These are phyloP conservation scores for Epinotia bilunana DNA, from an alignment of 2,888 invertebrate species.

Conservation along the genomic window DNA sequence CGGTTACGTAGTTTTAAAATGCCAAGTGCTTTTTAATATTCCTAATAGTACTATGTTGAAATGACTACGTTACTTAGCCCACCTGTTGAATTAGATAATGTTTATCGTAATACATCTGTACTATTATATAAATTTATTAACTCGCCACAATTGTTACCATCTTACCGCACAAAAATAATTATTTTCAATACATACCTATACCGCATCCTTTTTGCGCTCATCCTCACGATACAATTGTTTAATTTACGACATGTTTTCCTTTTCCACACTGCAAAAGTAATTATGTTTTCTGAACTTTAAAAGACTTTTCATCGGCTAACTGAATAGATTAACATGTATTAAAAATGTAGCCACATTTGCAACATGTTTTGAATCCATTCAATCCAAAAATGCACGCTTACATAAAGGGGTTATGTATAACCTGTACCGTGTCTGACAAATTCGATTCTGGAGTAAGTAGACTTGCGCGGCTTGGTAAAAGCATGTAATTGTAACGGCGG, in stretches of 20 bases:
- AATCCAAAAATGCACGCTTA: background rate
- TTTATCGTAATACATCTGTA: no score
- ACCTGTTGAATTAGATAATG: no score
- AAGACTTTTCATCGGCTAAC: background rate
- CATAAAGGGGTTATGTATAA: constrained; percentile 44
- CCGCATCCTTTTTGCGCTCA: background rate
- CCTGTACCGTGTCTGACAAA: constrained; percentile 49
- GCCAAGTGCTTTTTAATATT: no score
- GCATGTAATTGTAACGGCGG: constrained; percentile 75
- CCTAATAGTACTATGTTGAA: no score
- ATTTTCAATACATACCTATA: no score
- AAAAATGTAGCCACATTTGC: constrained; percentile 9
- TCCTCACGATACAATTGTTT: background rate
- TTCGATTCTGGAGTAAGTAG: constrained; percentile 61
- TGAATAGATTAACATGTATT: constrained; percentile 2
- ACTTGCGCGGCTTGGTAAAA: constrained; percentile 68
- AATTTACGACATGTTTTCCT: background rate
- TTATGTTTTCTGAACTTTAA: constrained; percentile 1
- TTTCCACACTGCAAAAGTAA: background rate
- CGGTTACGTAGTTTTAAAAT: no score
- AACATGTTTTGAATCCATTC: constrained; percentile 2
- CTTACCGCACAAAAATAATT: no score
- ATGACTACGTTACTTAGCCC: no score
- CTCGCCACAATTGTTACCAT: no score
- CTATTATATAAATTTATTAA: no score